Evolutionary conservation across 2,888 invertebrate species (phyloP).

Genomic region (Drosophila quasianomalipes): DNA sequence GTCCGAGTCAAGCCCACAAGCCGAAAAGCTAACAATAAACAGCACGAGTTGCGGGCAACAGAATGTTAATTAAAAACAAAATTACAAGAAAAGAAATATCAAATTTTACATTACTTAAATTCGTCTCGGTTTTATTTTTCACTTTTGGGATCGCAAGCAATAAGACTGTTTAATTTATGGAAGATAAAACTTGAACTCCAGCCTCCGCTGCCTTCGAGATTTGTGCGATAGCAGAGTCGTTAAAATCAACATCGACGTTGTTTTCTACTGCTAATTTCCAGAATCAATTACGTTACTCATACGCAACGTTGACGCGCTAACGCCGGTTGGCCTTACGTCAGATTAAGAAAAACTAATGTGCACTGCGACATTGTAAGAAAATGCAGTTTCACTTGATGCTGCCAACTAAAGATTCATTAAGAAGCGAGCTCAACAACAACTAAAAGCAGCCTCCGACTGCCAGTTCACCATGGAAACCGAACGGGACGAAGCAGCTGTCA

Average conservation of each 20-base stretch:
- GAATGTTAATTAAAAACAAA: conserved; percentile 24
- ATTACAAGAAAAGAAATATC: conserved; percentile 5
- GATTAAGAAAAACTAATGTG: conserved; percentile 67
- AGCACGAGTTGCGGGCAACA: conserved; percentile 32
- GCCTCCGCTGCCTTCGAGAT: conserved; percentile 46
- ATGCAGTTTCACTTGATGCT: conserved; percentile 84
- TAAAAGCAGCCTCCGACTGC: conserved; percentile 38
- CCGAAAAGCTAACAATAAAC: conserved; percentile 53
- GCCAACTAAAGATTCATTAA: conserved; percentile 75
- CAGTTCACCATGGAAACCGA: conserved; percentile 67
- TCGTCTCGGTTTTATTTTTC: conserved; percentile 10
- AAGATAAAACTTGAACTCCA: conserved; percentile 56
- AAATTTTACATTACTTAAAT: conserved; percentile 31
- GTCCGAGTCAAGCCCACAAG: conserved; percentile 56
- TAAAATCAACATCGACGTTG: conserved; percentile 24
- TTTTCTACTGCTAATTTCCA: conserved; percentile 56
- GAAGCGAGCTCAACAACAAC: conserved; percentile 27
- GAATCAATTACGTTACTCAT: conserved; percentile 77
- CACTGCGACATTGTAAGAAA: conserved; percentile 82
- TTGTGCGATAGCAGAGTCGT: conserved; percentile 39
- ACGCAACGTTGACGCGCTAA: conserved; percentile 55
- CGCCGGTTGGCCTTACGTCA: conserved; percentile 65
- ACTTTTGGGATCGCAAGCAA: conserved; percentile 36
- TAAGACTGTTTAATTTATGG: conserved; percentile 61
- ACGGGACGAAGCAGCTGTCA: conserved; percentile 57